Base-by-base conservation (phyloP, 92 coral and sea anemone species). In the Bergia sp. region DNA sequence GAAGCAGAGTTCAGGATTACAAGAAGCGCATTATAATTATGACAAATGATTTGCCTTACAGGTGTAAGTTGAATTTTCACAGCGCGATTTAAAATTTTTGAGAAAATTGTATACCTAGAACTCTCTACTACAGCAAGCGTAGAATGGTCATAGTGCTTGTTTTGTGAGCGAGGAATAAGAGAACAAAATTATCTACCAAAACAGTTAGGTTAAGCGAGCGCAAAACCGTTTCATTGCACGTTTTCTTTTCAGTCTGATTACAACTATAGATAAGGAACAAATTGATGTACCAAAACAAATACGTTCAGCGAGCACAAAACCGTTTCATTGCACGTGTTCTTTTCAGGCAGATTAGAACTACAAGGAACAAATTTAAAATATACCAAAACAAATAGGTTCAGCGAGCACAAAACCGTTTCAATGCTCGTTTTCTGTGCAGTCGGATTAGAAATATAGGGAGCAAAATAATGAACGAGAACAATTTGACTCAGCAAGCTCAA, bases 381-480 rank as follows among this genome's bases (percentile, higher is more conserved):
- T 29, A 0, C 29, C 29, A 29, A 29, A 29, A 29, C 29, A 29
- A 29, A 29, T 29, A 29, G 29, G 65, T 57, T 16, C 18, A 77
- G 53, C 21, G 1, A 39, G 43, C 47, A 9, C 43, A 73, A 10
- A 37, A 36, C 61, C 37, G 11, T 61, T 5, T 21, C 29, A 10
- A 18, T 5, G 2, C 65, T 47, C 43, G n/a, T 67, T 42, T 43
- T 20, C 44, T 66, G 47, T 82, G 16, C 89, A 95, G 98, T 81
- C 89, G 93, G 41, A 95, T 93, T 79, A 94, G 93, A 82, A 96
- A 92, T 82, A 92, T 90, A 89, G 98, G 98, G 2, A 57, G 15
- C 66, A 57, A 18, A 57, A 13, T 57, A 0, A 57, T 61, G 23
- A 16, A 61, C 23, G 16, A 16, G 18, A 20, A 2, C 21, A 15